Percentiles rank a stretch among this genome's conserved stretches.
Conservation (phyloP, 1,140 invertebrate species). For the Drosophila tani region DNA sequence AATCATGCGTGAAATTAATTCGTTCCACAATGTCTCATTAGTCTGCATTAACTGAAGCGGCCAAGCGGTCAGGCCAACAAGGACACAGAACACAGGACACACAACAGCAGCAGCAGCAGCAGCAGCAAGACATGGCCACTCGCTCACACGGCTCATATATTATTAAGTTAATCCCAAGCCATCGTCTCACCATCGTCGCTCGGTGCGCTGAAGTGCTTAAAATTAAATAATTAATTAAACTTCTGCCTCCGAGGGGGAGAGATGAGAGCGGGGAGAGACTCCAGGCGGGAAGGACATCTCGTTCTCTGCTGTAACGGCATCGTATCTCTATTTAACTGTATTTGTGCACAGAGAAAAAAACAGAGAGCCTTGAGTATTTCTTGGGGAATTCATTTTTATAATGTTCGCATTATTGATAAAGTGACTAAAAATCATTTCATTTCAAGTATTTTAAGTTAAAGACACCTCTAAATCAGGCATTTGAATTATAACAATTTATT, state of each 20-base stretch:
- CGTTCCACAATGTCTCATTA: conserved; percentile 84
- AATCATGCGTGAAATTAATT: conserved; percentile 85
- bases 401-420: no score
- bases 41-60: conserved; percentile 77
- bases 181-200: conserved; percentile 71
- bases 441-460: no score
- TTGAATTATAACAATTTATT: no score
- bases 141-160: conserved; percentile 75
- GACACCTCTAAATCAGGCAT: no score
- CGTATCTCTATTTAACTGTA: conserved; percentile 44
- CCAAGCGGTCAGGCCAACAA: conserved; percentile 60
- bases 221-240: conserved; percentile 84
- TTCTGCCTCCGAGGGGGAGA: conserved; percentile 35
- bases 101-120: conserved; percentile 2
- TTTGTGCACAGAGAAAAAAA: conserved; percentile 8
- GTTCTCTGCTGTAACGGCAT: conserved; percentile 21
- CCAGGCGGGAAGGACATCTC: not conserved
- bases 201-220: conserved; percentile 80
- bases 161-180: conserved; percentile 79
- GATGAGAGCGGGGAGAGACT: not conserved
- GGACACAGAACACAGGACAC: conserved; percentile 25
- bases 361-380: not conserved
- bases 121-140: conserved; percentile 35
- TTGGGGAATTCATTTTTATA: no score
- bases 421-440: no score